Conservation (phyloP, 2,113 vertebrate genomes). For the Cyanoliseus patagonus region DNA sequence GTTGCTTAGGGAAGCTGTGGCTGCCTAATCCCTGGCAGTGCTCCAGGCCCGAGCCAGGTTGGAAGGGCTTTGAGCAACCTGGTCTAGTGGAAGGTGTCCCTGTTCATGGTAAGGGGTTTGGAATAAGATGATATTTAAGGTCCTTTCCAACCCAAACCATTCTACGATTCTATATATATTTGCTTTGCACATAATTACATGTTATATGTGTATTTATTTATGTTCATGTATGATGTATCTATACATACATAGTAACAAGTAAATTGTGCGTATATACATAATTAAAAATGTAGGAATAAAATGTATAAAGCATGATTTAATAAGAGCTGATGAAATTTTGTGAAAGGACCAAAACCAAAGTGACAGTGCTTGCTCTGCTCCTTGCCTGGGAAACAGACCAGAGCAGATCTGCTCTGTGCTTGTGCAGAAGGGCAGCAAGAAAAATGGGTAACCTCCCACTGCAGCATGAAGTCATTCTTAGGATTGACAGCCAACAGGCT, state of each 20-base stretch:
- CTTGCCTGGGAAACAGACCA: neutral
- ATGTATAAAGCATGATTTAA: neutral
- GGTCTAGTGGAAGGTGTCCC: neutral
- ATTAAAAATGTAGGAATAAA: neutral
- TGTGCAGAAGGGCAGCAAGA: neutral
- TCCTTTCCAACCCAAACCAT: neutral
- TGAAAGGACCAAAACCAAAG: neutral
- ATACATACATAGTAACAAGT: neutral
- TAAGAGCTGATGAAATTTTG: neutral
- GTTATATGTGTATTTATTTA: neutral
- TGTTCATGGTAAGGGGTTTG: neutral
- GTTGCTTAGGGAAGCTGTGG: neutral
- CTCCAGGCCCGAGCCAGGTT: neutral
- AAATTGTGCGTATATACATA: neutral
- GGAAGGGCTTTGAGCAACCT: neutral
- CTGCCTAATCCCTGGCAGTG: neutral
- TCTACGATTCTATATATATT: neutral
- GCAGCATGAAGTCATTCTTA: neutral
- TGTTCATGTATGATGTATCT: neutral
- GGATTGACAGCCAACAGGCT: neutral
- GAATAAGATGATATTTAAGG: neutral
- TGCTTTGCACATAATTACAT: neutral
- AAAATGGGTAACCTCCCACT: accelerated
- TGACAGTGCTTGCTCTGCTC: neutral
- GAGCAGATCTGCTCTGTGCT: accelerated